Evolutionary conservation across 2,888 invertebrate species (phyloP), one percentile per base, ranked within the genome.

Genomic region (Leptopilina drosophilae): DNA sequence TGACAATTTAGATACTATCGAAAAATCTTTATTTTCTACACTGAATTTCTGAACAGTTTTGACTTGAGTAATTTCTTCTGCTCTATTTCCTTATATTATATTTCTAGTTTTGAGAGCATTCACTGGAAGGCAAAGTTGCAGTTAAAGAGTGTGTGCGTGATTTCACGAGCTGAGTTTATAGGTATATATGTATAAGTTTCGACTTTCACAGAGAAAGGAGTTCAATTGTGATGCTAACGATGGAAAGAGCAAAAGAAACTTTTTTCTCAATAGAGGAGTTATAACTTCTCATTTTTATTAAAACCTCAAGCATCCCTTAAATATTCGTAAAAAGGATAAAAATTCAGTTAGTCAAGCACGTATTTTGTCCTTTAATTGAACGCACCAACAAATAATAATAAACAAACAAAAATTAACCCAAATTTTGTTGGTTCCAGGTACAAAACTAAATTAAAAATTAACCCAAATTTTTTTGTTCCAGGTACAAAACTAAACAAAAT

Each of bases 71-170:
- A 69, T 69, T 69, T 69, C 69, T 11, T 20, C 12, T 20, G 67
- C 14, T 67, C 67, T 67, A 67, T 67, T 49, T 67, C 26, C 49
- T 67, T 67, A 67, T 49, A 49, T 67, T 67, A 67, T 3, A 12
- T 33, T 49, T 69, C 49, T 49, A 2, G 67, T 49, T n/a, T 49
- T 33, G 49, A 56, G n/a, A 56, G 53, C 53, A 69, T 53, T 53
- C 26, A 69, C 53, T 9, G 49, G 53, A 26, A 49, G 20, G 9
- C 20, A 5, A 73, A 73, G 73, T 73, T 67, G 20, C 12, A 33
- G 69, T 14, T 26, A 14, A 69, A 69, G 53, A 33, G 56, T 53
- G 26, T 14, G 9, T 73, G 49, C 49, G 56, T 53, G 11, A 56
- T 73, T 73, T 73, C 73, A 56, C 53, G n/a, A 73, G 33, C 20